These are phyloP conservation scores for Sylvilagus bachmani DNA, from an alignment of 2,113 vertebrate genomes.

Conservation along the genomic window DNA sequence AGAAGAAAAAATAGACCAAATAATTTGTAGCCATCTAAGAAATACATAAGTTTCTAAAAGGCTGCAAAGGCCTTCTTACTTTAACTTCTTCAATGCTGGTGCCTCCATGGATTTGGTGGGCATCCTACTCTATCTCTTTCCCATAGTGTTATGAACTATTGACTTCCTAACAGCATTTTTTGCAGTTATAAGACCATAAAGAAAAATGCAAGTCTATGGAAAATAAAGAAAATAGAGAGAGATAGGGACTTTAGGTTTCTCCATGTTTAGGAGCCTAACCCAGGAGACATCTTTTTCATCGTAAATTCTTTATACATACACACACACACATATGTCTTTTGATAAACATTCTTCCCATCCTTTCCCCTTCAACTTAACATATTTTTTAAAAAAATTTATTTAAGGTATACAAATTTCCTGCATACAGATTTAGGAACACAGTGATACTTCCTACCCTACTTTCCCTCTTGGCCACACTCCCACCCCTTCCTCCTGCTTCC, in stretches of 20 bases:
- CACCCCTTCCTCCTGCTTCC: too few relatives aligned
- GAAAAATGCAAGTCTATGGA: background rate
- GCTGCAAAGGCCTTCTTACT: background rate
- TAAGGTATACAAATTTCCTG: too few relatives aligned
- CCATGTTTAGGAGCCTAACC: background rate
- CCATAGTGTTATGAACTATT: constrained; percentile 38
- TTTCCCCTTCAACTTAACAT: background rate
- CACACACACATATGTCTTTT: background rate
- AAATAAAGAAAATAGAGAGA: constrained; percentile 31
- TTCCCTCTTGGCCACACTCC: too few relatives aligned
- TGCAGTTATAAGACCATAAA: background rate
- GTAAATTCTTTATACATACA: background rate
- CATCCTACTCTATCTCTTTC: background rate
- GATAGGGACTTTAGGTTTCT: background rate
- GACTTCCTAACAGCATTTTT: constrained; percentile 8
- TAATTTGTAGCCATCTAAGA: background rate
- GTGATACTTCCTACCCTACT: too few relatives aligned
- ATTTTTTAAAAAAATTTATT: too few relatives aligned
- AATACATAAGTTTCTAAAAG: background rate
- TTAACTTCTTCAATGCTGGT: background rate
- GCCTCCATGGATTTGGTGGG: background rate
- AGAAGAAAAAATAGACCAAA: background rate
- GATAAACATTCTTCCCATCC: background rate
- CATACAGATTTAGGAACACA: too few relatives aligned
- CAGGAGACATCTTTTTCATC: background rate